Evolutionary conservation across 2,113 vertebrate species (phyloP).

Genomic region (Synodontis membranacea): DNA sequence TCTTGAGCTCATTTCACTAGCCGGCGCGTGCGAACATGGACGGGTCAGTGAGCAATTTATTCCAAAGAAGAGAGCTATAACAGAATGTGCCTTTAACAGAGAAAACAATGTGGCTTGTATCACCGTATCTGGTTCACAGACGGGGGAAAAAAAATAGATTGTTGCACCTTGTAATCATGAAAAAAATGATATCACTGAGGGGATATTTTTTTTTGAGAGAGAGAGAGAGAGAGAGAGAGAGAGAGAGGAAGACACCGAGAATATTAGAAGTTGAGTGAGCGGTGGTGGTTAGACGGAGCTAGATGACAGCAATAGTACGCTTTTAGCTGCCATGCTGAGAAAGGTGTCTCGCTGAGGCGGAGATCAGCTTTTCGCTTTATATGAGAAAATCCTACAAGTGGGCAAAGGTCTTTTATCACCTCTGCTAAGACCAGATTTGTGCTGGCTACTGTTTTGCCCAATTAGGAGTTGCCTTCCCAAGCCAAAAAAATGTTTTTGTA

Average conservation of each 20-base stretch:
- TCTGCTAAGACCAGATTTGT: background rate
- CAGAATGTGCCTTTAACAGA: background rate
- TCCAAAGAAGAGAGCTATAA: slow-evolving; percentile 3
- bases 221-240: no score
- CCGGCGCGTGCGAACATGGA: background rate
- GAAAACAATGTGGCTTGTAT: slow-evolving; percentile 5
- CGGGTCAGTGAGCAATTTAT: slow-evolving; percentile 31
- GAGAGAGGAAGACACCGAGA: no score
- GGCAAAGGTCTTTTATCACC: background rate
- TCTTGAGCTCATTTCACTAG: slow-evolving; percentile 29
- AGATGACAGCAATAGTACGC: slow-evolving; percentile 18
- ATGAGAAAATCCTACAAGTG: slow-evolving; percentile 12
- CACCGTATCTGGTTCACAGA: slow-evolving; percentile 12
- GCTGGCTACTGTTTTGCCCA: background rate
- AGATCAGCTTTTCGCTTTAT: background rate
- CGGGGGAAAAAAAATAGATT: background rate
- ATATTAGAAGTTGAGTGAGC: no score
- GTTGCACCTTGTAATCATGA: slow-evolving; percentile 16
- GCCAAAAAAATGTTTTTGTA: background rate
- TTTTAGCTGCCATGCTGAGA: slow-evolving; percentile 27
- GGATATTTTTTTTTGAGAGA: background rate
- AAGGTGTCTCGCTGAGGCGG: slow-evolving; percentile 6
- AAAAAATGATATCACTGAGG: background rate
- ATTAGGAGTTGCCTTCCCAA: background rate
- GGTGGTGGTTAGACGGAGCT: background rate